These are phyloP conservation scores for Pristionchus exspectatus DNA, from an alignment of 2,888 invertebrate species.

Conservation along the genomic window DNA sequence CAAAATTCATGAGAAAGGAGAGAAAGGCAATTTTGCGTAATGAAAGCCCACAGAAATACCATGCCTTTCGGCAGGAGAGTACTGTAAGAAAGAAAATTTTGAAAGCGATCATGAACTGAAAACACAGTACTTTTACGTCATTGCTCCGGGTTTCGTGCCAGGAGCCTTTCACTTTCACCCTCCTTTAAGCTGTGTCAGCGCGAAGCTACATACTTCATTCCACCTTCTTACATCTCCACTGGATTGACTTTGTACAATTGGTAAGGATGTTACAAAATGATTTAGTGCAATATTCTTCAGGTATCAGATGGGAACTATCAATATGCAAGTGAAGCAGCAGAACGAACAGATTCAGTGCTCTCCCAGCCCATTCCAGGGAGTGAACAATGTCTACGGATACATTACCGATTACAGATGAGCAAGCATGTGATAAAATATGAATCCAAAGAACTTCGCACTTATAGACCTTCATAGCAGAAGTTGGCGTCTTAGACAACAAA, in stretches of 20 bases:
- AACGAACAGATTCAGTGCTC: neutral
- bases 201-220: neutral
- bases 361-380: neutral
- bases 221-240: neutral
- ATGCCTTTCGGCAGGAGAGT: too few relatives aligned
- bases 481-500: neutral
- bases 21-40: too few relatives aligned
- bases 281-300: neutral
- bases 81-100: too few relatives aligned
- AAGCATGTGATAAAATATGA: neutral
- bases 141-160: too few relatives aligned
- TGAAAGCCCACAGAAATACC: too few relatives aligned
- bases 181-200: neutral
- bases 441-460: neutral
- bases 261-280: neutral
- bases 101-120: too few relatives aligned
- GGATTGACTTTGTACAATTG: neutral
- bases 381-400: conserved; percentile 6
- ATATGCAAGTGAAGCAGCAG: neutral
- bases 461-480: neutral
- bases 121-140: too few relatives aligned
- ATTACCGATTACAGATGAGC: neutral
- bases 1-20: too few relatives aligned
- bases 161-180: too few relatives aligned
- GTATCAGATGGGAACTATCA: conserved; percentile 1